Evolutionary conservation across 2,888 invertebrate genomes (phyloP), one percentile per base, ranked within the genome.

Genomic region (Drosophila birchii): DNA sequence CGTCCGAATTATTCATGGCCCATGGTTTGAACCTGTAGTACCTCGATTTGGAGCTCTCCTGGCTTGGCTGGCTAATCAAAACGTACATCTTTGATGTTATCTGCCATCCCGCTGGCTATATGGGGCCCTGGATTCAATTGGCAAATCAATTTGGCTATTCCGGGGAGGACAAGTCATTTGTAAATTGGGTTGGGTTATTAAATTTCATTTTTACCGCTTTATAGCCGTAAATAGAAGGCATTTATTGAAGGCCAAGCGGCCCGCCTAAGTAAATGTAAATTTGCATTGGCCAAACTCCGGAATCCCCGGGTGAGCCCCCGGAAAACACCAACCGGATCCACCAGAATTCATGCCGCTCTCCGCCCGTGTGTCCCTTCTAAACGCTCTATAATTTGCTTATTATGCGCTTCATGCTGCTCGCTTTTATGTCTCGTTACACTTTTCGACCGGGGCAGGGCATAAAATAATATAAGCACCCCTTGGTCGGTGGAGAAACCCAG

Each of bases 181-280:
- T 63, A 90, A 90, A 90, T 91, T 90, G 88, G 81, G 78, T 79
- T 86, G 80, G 78, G 85, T 81, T 90, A 78, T 85, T 87, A 91
- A 91, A 90, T 88, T 86, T 80, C 86, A 83, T 87, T 86, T 90
- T 91, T 90, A 90, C 86, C 88, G 91, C 89, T 91, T 90, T 88
- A 90, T 88, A 89, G 91, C 86, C 75, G 80, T 91, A 92, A 92
- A 92, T 90, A 90, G 90, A 90, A 85, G 89, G 87, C 91, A 91
- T 92, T 92, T 92, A 91, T 92, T 91, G 91, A 66, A 75, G 43
- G 55, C 8, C 23, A 32, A 32, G 44, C 18, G 20, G 12, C 58
- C 49, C 41, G 57, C 79, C 73, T 70, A 76, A 85, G 79, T 81
- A 85, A 83, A 83, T 85, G 88, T 81, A 87, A 87, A 87, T 87